These are phyloP conservation scores for Phengaris alcon DNA, from an alignment of 2,888 invertebrate genomes.

Conservation along the genomic window DNA sequence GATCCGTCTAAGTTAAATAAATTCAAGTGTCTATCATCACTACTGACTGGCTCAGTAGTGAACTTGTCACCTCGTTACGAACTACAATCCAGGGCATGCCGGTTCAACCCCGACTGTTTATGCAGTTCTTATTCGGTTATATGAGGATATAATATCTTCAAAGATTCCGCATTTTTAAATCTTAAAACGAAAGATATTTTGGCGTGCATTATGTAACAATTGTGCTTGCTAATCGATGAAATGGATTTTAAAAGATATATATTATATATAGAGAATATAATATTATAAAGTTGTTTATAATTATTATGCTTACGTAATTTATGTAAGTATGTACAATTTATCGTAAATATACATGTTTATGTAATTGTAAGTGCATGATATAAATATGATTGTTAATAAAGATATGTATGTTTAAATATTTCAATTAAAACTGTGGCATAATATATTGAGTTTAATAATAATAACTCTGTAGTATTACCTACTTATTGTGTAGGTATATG, in stretches of 20 bases:
- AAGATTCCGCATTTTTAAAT: no score
- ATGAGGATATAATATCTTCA: no score
- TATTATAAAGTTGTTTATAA: not conserved
- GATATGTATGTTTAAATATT: not conserved
- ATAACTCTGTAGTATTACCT: no score
- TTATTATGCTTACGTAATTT: not conserved
- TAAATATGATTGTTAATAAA: not conserved
- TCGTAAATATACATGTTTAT: not conserved
- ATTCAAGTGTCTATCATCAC: no score
- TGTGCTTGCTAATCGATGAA: not conserved
- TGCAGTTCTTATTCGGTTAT: no score
- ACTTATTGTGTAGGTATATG: not conserved
- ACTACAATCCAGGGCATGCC: no score
- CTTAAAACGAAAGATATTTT: no score
- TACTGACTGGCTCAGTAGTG: no score
- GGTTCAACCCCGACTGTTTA: no score
- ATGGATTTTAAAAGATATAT: not conserved
- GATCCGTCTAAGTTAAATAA: no score
- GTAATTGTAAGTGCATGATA: not conserved
- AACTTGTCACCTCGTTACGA: no score
- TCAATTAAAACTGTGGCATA: not conserved
- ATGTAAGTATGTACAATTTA: not conserved
- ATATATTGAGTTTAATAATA: not conserved
- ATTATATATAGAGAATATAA: not conserved
- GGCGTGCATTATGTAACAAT: not conserved